Base-by-base conservation (phyloP, 2,888 invertebrate genomes). In the Melinaea menophilus region DNA sequence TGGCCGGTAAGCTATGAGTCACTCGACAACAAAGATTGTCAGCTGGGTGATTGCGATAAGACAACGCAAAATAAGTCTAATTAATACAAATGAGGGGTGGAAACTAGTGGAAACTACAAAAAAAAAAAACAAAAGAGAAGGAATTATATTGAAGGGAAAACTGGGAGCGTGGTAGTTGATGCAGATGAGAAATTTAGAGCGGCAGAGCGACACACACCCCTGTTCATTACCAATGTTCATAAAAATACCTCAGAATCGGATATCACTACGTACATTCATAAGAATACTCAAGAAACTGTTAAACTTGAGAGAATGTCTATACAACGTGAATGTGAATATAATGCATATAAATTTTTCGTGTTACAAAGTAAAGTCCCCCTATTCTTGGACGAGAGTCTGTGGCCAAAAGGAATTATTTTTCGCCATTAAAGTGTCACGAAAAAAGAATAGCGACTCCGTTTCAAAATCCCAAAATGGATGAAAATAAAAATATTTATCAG, bases 201-300 rank as follows among this genome's bases (percentile, higher is more conserved):
- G 22, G 22, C 22, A 22, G 22, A 22, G 22, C 22, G 22, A 22
- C 22, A 22, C 22, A 22, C 22, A 22, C 22, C 22, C 22, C 22
- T 72, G 5, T 71, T 72, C 66, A 72, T 74, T n/a, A 69, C 70
- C 1, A 72, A 74, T 34, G 63, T 72, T 7, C 68, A 71, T 59
- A 68, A 47, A 33, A 61, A 67, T 9, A 69, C 73, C 0, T 31
- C 51, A 0, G 65, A 72, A 13, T 45, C 47, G 4, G 72, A 71
- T 48, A 72, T 74, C 35, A 34, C 55, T 11, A 47, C 67, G 0
- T 67, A 73, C 48, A 68, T 73, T 33, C 11, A 51, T 11, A 55
- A 41, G 12, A 71, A 69, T 61, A 74, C 71, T 0, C 33, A 66
- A 2, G 68, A 69, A 65, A 65, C 9, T 9, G 61, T 70, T 12